Evolutionary conservation across 2,888 invertebrate species (phyloP).

Genomic region (Heliconius sara): DNA sequence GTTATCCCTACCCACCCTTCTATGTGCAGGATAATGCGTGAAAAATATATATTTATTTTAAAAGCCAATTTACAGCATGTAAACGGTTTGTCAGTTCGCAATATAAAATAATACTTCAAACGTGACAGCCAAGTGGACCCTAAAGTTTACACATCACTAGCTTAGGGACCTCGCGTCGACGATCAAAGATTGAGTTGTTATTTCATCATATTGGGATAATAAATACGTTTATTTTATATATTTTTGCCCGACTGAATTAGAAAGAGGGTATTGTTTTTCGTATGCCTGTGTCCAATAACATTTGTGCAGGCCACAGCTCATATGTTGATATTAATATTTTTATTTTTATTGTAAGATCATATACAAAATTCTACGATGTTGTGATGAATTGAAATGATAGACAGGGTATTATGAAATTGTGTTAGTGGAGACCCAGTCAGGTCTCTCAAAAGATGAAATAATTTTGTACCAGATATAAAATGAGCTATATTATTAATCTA

Average conservation of each 20-base stretch:
- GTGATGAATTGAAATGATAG: too few species aligned
- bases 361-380: too few species aligned
- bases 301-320: too few species aligned
- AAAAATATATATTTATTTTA: neutral
- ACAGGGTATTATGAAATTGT: too few species aligned
- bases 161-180: slow-evolving; percentile 43
- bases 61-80: neutral
- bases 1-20: neutral
- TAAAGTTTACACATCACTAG: slow-evolving; percentile 29
- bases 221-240: slow-evolving; percentile 13
- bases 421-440: too few species aligned
- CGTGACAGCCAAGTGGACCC: slow-evolving; percentile 6
- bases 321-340: too few species aligned
- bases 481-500: neutral
- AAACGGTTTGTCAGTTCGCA: neutral
- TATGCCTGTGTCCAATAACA: too few species aligned
- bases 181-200: slow-evolving; percentile 44
- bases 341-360: too few species aligned
- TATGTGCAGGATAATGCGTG: neutral
- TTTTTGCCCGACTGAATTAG: neutral
- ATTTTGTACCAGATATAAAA: neutral
- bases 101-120: slow-evolving; percentile 27
- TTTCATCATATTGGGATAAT: slow-evolving; percentile 16
- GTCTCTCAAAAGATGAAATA: neutral
- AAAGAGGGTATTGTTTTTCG: too few species aligned